A percentile compares a stretch with the other conserved stretches of the same genome.
Evolutionary conservation across 2,888 invertebrate species (phyloP).

Genomic region (Amphipyra tragopoginis): DNA sequence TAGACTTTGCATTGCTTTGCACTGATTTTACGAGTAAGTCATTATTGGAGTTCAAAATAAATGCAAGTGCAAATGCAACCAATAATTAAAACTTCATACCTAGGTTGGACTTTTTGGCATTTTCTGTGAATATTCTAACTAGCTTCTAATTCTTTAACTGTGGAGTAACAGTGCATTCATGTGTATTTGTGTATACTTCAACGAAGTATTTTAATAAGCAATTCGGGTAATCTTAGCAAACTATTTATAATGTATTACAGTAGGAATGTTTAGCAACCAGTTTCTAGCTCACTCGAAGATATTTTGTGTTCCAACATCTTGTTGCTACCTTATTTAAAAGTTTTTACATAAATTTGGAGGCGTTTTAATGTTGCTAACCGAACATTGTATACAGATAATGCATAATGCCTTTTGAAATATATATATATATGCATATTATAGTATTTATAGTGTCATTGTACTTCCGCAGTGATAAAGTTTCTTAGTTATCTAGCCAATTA

Average conservation of each 20-base stretch:
- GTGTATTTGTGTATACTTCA: background rate
- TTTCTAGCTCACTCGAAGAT: background rate
- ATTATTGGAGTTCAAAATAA: constrained; percentile 4
- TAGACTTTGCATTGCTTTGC: constrained; percentile 16
- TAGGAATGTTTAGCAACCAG: constrained; percentile 7
- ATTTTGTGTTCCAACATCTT: constrained; percentile 4
- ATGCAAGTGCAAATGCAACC: constrained; percentile 1
- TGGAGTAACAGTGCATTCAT: constrained; percentile 6
- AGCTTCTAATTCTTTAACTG: constrained; percentile 2
- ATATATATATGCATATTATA: background rate
- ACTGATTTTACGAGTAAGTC: constrained; percentile 7
- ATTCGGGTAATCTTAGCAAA: constrained; percentile 3
- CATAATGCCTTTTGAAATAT: no score
- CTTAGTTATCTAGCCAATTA: constrained; percentile 6
- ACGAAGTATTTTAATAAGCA: constrained; percentile 36
- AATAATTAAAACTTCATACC: constrained; percentile 1
- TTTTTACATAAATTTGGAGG: background rate
- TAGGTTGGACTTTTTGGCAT: no score
- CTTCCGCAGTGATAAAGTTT: background rate
- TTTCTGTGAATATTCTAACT: constrained; percentile 2
- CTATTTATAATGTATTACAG: constrained; percentile 6
- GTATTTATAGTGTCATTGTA: constrained; percentile 3
- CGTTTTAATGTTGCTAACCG: background rate
- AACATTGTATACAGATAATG: background rate
- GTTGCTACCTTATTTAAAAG: constrained; percentile 4